Conservation (phyloP, 2,888 invertebrate genomes). For the Osedax frankpressi region DNA sequence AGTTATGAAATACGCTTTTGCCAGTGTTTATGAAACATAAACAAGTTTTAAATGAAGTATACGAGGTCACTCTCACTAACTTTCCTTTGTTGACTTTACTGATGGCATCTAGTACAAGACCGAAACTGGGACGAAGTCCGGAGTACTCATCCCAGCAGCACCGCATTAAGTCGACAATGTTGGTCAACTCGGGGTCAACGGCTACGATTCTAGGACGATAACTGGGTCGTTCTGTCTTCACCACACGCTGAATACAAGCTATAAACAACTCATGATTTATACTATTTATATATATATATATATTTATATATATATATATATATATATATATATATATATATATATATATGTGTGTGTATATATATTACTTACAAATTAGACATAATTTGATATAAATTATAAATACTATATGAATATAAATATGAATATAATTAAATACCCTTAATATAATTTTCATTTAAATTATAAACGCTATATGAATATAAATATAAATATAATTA, state of each 20-base stretch:
- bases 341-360: background rate
- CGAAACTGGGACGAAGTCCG: constrained; percentile 30
- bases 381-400: background rate
- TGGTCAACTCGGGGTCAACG: constrained; percentile 22
- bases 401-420: background rate
- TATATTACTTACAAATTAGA: background rate
- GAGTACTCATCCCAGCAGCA: constrained; percentile 33
- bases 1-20: too few species aligned
- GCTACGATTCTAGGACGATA: constrained; percentile 28
- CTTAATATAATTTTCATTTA: too few species aligned
- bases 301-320: background rate
- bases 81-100: constrained; percentile 26
- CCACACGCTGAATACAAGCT: constrained; percentile 22
- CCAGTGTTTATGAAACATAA: too few species aligned
- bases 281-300: background rate
- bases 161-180: constrained; percentile 29
- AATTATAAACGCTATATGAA: too few species aligned
- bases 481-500: too few species aligned
- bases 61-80: too few species aligned
- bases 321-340: background rate
- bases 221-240: constrained; percentile 14
- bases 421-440: too few species aligned
- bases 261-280: too few species aligned
- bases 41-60: too few species aligned
- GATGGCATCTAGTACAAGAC: constrained; percentile 28